Percentiles rank a stretch among this genome's conserved stretches.
These are phyloP conservation scores for Silvanus unidentatus DNA, from an alignment of 2,888 invertebrate species.

Conservation along the genomic window DNA sequence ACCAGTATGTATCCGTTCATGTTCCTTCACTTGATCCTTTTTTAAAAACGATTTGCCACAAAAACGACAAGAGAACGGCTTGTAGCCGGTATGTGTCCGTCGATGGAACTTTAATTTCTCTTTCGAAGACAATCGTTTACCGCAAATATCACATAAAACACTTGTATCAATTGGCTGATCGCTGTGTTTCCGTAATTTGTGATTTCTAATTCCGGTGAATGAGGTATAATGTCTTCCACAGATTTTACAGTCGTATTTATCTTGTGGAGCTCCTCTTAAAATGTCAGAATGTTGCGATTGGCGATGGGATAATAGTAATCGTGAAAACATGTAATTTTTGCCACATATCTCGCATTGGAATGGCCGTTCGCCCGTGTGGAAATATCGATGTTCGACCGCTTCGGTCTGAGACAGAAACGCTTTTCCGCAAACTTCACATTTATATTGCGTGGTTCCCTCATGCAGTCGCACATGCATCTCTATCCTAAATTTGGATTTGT, in stretches of 20 bases:
- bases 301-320: slow-evolving; percentile 47
- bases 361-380: slow-evolving; percentile 40
- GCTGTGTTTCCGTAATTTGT: slow-evolving; percentile 37
- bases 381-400: slow-evolving; percentile 31
- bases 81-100: slow-evolving; percentile 48
- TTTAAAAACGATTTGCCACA: slow-evolving; percentile 5
- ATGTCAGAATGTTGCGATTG: slow-evolving; percentile 45
- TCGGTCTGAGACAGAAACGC: slow-evolving; percentile 32
- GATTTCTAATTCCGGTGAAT: slow-evolving; percentile 38
- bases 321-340: slow-evolving; percentile 46
- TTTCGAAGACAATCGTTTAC: slow-evolving; percentile 47
- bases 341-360: slow-evolving; percentile 51
- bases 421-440: slow-evolving; percentile 33
- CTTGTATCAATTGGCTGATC: slow-evolving; percentile 41
- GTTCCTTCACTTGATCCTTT: slow-evolving; percentile 22
- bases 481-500: slow-evolving; percentile 33
- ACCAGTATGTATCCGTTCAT: slow-evolving; percentile 54
- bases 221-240: slow-evolving; percentile 45
- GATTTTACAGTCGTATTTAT: slow-evolving; percentile 45
- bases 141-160: slow-evolving; percentile 52
- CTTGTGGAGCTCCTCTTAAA: slow-evolving; percentile 31
- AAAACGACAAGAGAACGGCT: slow-evolving; percentile 34
- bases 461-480: slow-evolving; percentile 45
- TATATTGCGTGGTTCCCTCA: slow-evolving; percentile 40
- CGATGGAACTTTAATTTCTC: slow-evolving; percentile 50